These are phyloP conservation scores for Corythaeola cristata DNA, from an alignment of 2,113 vertebrate genomes.

Conservation along the genomic window DNA sequence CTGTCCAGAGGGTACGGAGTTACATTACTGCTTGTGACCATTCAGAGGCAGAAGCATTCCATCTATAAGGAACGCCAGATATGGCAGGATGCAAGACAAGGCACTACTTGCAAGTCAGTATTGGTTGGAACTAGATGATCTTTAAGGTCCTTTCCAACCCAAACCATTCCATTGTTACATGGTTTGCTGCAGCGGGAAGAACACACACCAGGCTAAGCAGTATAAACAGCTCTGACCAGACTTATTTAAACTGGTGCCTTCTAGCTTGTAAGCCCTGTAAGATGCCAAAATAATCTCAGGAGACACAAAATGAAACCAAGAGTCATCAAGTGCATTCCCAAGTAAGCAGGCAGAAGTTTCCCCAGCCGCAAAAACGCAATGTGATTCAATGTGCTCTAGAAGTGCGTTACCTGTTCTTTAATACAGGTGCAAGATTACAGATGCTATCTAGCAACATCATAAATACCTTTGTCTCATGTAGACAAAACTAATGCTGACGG, in stretches of 20 bases:
- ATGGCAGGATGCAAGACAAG: not conserved
- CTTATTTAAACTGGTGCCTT: not conserved
- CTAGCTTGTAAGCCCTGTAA: not conserved
- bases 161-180: not conserved
- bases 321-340: not conserved
- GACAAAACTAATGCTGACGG: not conserved
- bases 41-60: not conserved
- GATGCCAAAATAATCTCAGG: not conserved
- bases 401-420: not conserved
- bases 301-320: not conserved
- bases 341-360: not conserved
- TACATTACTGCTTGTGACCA: not conserved
- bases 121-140: no score
- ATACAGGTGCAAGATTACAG: not conserved
- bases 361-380: not conserved
- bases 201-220: not conserved
- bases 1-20: not conserved
- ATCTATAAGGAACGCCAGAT: not conserved
- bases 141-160: no score
- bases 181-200: not conserved
- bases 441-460: not conserved
- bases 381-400: not conserved
- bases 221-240: not conserved
- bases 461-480: not conserved
- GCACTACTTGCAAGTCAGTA: not conserved